These are phyloP conservation scores for Sarcophaga carnaria DNA, from an alignment of 2,888 invertebrate species.

Conservation along the genomic window DNA sequence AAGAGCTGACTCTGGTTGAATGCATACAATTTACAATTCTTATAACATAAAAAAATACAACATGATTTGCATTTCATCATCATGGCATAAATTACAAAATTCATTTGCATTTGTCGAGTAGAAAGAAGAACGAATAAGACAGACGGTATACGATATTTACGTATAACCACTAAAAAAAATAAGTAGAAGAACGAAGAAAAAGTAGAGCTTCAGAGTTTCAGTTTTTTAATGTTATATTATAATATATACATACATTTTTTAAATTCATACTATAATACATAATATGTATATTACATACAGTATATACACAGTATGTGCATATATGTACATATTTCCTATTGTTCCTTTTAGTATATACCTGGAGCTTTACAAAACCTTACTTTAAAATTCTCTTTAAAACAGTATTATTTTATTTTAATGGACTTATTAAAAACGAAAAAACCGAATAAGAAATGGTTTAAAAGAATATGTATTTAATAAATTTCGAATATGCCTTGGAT, in stretches of 20 bases:
- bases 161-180: neutral
- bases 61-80: constrained; percentile 59
- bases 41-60: constrained; percentile 40
- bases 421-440: neutral
- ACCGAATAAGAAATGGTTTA: neutral
- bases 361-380: neutral
- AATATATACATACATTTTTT: constrained; percentile 1
- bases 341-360: neutral
- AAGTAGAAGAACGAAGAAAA: constrained; percentile 32
- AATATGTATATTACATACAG: neutral
- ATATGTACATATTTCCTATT: neutral
- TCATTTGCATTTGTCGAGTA: constrained; percentile 47
- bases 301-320: neutral
- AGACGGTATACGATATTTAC: neutral
- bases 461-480: neutral
- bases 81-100: constrained; percentile 55
- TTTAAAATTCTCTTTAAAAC: constrained; percentile 22
- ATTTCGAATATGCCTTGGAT: neutral
- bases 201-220: constrained; percentile 33
- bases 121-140: neutral
- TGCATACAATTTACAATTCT: constrained; percentile 54
- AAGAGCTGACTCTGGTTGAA: constrained; percentile 51
- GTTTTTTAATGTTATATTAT: neutral
- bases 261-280: neutral
- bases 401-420: neutral